Percentiles rank a stretch among this genome's conserved stretches.
These are phyloP conservation scores for Xiphias gladius DNA, from an alignment of 2,113 vertebrate genomes.

Conservation along the genomic window DNA sequence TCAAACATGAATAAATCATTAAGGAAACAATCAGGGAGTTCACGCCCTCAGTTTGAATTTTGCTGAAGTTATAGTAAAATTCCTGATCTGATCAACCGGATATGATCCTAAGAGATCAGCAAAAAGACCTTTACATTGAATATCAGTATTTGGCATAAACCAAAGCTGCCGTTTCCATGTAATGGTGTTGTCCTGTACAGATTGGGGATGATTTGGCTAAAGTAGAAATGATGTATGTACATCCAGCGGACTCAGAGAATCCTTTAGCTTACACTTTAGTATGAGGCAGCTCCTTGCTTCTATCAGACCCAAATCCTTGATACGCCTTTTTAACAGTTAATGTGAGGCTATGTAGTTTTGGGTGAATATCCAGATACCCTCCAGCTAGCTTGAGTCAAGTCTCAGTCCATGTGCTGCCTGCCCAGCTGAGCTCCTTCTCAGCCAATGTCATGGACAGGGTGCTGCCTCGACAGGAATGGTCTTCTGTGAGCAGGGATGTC, in stretches of 20 bases:
- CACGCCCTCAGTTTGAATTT: neutral
- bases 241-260: conserved; percentile 37
- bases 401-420: conserved; percentile 13
- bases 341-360: conserved; percentile 12
- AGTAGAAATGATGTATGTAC: conserved; percentile 3
- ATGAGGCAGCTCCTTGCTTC: conserved; percentile 10
- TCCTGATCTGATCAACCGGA: conserved; percentile 19
- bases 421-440: conserved; percentile 33
- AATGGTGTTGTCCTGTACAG: conserved; percentile 36
- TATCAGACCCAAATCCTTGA: neutral
- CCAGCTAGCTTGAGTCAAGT: neutral
- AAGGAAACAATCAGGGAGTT: neutral
- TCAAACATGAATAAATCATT: conserved; percentile 11
- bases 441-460: conserved; percentile 42
- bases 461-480: conserved; percentile 55
- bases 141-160: conserved; percentile 29
- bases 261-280: conserved; percentile 43
- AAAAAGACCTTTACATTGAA: conserved; percentile 27
- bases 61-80: neutral
- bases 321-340: conserved; percentile 38
- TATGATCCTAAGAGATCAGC: neutral
- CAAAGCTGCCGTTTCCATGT: conserved; percentile 16
- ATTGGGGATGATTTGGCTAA: conserved; percentile 9
- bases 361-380: conserved; percentile 12
- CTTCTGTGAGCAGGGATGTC: conserved; percentile 66